phyloP scores from a whole-genome alignment of 1,140 invertebrate species.

The Zaprionus africanus region DNA sequence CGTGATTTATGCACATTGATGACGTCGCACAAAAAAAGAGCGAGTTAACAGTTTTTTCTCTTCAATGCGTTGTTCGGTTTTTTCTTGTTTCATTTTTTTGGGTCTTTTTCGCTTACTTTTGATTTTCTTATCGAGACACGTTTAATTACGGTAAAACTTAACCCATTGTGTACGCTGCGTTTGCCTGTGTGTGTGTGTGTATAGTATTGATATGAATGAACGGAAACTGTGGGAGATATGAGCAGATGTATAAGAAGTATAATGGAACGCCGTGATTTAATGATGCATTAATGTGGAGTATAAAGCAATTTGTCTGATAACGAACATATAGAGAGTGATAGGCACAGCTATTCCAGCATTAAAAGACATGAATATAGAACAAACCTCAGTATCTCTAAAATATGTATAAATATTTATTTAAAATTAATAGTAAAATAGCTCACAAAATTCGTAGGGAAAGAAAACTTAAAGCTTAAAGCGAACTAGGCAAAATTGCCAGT shows the following conservation, averaged over 20 bases:
- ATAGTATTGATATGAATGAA: not conserved
- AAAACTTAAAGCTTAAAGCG: constrained; percentile 1
- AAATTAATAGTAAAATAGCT: not conserved
- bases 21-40: constrained; percentile 64
- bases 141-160: constrained; percentile 43
- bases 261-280: not conserved
- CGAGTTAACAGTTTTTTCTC: constrained; percentile 43
- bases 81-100: not conserved
- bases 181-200: not conserved
- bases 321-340: too few relatives aligned
- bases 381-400: not conserved
- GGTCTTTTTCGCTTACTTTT: constrained; percentile 29
- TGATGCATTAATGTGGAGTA: not conserved
- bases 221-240: not conserved
- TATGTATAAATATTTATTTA: not conserved
- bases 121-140: constrained; percentile 37
- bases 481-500: not conserved
- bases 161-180: constrained; percentile 21
- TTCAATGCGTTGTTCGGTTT: not conserved
- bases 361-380: not conserved
- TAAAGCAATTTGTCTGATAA: not conserved
- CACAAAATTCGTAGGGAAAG: not conserved
- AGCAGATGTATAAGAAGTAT: not conserved
- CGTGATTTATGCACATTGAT: constrained; percentile 82
- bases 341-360: too few relatives aligned